Base-by-base conservation (phyloP, 2,888 invertebrate genomes). In the Cylloceria caligata region DNA sequence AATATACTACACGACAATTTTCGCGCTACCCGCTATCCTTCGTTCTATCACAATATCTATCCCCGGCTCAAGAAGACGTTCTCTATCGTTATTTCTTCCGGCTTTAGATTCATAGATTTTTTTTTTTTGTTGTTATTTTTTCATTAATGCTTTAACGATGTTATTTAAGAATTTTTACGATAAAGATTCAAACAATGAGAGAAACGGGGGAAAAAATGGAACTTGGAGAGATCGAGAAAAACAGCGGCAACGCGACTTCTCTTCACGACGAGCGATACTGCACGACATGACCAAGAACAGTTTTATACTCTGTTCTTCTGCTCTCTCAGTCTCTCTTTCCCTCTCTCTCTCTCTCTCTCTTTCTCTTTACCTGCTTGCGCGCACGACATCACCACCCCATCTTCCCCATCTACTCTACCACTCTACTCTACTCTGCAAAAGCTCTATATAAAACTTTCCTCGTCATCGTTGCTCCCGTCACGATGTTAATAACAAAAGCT, bases 401-500 rank as follows among this genome's bases (percentile, higher is more conserved):
- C 57, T 52, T 30, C 39, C 57, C 69, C 49, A 36, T 45, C 36
- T 42, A n/a, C n/a, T n/a, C n/a, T n/a, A n/a, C n/a, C n/a, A n/a
- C 42, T 57, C 62, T 24, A 52, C 49, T 67, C 24, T 19, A 60
- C 42, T 60, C 49, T 42, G 72, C 62, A 24, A 71, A 82, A 71
- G 78, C 78, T 67, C 30, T 65, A 36, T 34, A 69, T 19, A 65
- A 67, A 79, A 79, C 45, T 79, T 79, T 79, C 39, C 60, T 79
- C 82, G 62, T 79, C 75, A 68, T 79, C 60, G 73, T 62, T 42
- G 16, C 27, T 16, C 65, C 62, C 39, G 49, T 39, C 55, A 60
- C 72, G 81, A 86, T 87, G 86, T 86, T 87, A 86, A 86, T 87
- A 85, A 83, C 81, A 67, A 78, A 78, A 84, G 84, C 84, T 85